Evolutionary conservation across 1,140 invertebrate genomes (phyloP).

Genomic region (Anagrus nilaparvatae): DNA sequence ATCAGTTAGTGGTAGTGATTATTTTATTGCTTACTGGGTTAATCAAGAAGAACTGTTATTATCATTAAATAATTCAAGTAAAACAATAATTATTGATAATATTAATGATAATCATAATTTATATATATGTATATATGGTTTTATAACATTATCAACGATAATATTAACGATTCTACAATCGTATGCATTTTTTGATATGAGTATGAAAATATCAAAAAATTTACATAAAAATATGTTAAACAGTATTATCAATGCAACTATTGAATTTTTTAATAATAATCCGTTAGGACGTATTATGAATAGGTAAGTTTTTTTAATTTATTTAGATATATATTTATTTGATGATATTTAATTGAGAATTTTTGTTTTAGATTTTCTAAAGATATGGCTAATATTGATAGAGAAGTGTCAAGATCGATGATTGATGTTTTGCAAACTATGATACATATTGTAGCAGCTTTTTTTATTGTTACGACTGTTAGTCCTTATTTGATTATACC

Average conservation of each 20-base stretch:
- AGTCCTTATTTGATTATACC: conserved; percentile 68
- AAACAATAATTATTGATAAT: too few relatives aligned
- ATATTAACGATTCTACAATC: conserved; percentile 46
- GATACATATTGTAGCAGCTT: conserved; percentile 60
- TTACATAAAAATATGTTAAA: conserved; percentile 73
- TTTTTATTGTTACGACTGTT: conserved; percentile 61
- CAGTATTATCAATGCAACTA: conserved; percentile 60
- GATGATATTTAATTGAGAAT: too few relatives aligned
- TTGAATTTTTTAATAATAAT: conserved; percentile 76
- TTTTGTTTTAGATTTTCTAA: conserved; percentile 55
- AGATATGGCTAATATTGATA: conserved; percentile 79
- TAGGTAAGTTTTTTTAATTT: conserved; percentile 30
- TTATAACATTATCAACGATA: conserved; percentile 50
- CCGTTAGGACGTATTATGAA: conserved; percentile 66
- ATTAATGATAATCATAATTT: conserved; percentile 19
- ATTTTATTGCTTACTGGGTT: conserved; percentile 57
- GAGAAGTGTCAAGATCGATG: conserved; percentile 64
- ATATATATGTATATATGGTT: conserved; percentile 38
- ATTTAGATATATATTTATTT: too few relatives aligned
- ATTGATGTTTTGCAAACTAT: conserved; percentile 66
- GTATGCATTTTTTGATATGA: conserved; percentile 56
- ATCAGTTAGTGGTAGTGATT: conserved; percentile 53
- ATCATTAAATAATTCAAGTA: too few relatives aligned
- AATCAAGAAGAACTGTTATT: conserved; percentile 26
- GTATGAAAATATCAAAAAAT: conserved; percentile 60